phyloP scores from a whole-genome alignment of 2,888 invertebrate genomes.

The Cosmia trapezina region DNA sequence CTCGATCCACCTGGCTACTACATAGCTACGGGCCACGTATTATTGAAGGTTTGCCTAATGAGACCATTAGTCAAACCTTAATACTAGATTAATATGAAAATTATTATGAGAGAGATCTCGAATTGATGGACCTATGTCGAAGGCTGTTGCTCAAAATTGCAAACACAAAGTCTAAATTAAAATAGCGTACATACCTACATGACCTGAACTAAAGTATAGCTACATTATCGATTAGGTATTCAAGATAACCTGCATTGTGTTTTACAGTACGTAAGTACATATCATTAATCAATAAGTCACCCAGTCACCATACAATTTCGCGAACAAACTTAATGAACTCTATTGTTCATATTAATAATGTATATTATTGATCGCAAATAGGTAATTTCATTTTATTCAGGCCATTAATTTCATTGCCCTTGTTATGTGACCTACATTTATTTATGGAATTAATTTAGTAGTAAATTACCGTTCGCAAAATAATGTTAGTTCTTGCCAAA shows the following conservation, averaged over 20 bases:
- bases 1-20: too few relatives aligned
- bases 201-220: neutral
- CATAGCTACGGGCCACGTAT: too few relatives aligned
- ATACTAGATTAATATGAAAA: too few relatives aligned
- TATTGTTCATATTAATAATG: conserved; percentile 38
- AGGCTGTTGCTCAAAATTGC: neutral
- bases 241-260: conserved; percentile 24
- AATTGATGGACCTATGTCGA: neutral
- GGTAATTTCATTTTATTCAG: conserved; percentile 33
- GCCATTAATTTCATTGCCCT: conserved; percentile 13
- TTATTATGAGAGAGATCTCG: neutral
- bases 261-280: neutral
- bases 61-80: neutral
- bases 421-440: conserved; percentile 35
- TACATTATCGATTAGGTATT: conserved; percentile 24
- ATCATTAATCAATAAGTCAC: conserved; percentile 45
- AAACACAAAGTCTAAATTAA: neutral
- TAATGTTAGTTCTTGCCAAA: neutral
- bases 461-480: conserved; percentile 16
- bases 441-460: conserved; percentile 5
- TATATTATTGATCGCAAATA: conserved; percentile 27
- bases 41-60: neutral
- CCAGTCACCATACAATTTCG: conserved; percentile 27
- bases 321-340: conserved; percentile 34
- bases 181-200: neutral